These are phyloP conservation scores for Rousettus leschenaultii DNA, from an alignment of 2,113 vertebrate species.

Conservation along the genomic window DNA sequence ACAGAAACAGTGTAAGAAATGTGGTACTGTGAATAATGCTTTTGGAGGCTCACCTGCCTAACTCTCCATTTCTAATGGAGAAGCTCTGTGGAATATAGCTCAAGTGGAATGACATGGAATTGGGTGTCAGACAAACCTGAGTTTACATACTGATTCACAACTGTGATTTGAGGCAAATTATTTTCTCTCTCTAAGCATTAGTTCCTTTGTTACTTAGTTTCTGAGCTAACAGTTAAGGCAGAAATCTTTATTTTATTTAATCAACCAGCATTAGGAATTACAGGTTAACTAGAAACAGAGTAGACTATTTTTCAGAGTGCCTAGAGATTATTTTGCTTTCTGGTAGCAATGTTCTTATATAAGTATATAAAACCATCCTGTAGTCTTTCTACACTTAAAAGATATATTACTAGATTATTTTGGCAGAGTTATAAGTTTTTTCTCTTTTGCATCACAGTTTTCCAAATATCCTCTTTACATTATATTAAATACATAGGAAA, in stretches of 20 bases:
- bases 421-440: neutral
- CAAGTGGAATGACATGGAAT: neutral
- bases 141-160: neutral
- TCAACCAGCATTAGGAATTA: neutral
- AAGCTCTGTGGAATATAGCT: neutral
- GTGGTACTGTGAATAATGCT: neutral
- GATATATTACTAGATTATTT: neutral
- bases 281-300: neutral
- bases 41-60: neutral
- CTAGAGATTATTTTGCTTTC: neutral
- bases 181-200: neutral
- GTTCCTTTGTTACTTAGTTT: neutral
- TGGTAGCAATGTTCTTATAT: neutral
- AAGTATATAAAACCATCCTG: neutral
- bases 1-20: neutral
- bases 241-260: neutral
- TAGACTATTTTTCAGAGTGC: neutral
- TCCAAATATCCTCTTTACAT: neutral
- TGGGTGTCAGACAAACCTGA: neutral
- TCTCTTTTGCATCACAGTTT: neutral
- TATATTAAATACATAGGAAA: slow-evolving; percentile 18
- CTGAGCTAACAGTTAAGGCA: neutral
- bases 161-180: neutral
- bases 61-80: neutral
- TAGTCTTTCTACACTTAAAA: neutral